These are phyloP conservation scores for Linnaemya tessellans DNA, from an alignment of 2,888 invertebrate species.

Conservation along the genomic window DNA sequence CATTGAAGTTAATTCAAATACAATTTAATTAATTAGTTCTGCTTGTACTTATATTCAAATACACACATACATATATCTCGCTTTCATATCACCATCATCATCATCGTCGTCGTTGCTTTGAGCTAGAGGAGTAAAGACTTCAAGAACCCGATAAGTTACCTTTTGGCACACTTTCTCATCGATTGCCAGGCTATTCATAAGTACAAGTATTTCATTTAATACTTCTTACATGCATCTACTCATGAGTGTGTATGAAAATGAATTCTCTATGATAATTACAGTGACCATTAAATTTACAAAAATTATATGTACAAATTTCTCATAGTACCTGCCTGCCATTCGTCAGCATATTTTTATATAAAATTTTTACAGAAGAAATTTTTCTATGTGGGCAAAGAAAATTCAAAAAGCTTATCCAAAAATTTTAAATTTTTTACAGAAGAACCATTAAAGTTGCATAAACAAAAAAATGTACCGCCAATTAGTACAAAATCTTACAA, in stretches of 20 bases:
- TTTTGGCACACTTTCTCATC: conserved; percentile 6
- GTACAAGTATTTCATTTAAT: neutral
- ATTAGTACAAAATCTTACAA: too few relatives aligned
- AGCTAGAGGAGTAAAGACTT: conserved; percentile 27
- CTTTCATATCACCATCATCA: neutral
- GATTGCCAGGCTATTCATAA: conserved; percentile 7
- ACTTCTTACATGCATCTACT: neutral
- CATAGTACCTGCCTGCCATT: too few relatives aligned
- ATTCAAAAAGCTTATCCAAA: too few relatives aligned
- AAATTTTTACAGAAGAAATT: too few relatives aligned
- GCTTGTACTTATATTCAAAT: neutral
- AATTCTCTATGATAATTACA: neutral
- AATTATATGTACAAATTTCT: too few relatives aligned
- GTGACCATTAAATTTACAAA: too few relatives aligned
- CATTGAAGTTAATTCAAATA: conserved; percentile 62
- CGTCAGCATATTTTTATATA: too few relatives aligned
- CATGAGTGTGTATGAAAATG: neutral
- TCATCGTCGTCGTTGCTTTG: neutral
- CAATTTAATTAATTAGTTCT: conserved; percentile 69
- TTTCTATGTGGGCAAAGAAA: too few relatives aligned
- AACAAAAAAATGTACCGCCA: too few relatives aligned
- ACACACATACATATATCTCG: neutral
- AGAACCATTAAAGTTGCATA: too few relatives aligned
- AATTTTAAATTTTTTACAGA: too few relatives aligned
- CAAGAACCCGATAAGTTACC: conserved; percentile 43